Conservation (phyloP, 2,888 invertebrate genomes). For the Polydrusus pterygomalis region DNA sequence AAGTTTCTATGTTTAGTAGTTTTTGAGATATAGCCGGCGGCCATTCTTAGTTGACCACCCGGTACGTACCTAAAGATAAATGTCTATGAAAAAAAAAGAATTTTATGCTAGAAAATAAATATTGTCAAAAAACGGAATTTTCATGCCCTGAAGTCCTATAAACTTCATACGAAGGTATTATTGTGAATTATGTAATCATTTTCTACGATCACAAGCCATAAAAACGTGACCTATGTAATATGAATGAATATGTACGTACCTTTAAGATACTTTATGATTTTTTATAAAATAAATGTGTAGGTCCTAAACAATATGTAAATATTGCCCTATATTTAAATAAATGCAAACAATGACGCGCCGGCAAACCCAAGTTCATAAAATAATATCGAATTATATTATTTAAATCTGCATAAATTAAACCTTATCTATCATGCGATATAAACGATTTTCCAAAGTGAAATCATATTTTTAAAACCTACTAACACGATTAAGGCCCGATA, state of each 20-base stretch:
- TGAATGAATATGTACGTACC: too few species aligned
- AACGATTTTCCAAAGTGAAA: conserved; percentile 4
- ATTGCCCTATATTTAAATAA: conserved; percentile 31
- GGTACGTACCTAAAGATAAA: too few species aligned
- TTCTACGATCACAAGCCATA: conserved; percentile 20
- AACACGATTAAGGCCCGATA: neutral
- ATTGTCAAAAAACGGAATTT: too few species aligned
- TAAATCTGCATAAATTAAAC: conserved; percentile 10
- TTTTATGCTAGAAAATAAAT: too few species aligned
- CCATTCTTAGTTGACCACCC: too few species aligned
- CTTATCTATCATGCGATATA: conserved; percentile 3
- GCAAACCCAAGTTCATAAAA: conserved; percentile 24
- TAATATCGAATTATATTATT: conserved; percentile 10
- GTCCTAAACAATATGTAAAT: conserved; percentile 38
- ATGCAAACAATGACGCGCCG: conserved; percentile 15
- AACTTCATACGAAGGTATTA: too few species aligned
- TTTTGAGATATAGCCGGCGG: too few species aligned
- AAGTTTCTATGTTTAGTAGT: too few species aligned
- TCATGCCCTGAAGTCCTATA: too few species aligned
- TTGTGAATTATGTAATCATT: neutral
- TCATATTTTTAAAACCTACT: conserved; percentile 7
- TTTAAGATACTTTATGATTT: conserved; percentile 34
- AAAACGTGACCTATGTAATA: conserved; percentile 38
- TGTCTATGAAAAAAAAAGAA: too few species aligned
- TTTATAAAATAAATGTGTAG: conserved; percentile 32